Base-by-base conservation (phyloP, 2,888 invertebrate species). In the Tromatobia lineatoria region DNA sequence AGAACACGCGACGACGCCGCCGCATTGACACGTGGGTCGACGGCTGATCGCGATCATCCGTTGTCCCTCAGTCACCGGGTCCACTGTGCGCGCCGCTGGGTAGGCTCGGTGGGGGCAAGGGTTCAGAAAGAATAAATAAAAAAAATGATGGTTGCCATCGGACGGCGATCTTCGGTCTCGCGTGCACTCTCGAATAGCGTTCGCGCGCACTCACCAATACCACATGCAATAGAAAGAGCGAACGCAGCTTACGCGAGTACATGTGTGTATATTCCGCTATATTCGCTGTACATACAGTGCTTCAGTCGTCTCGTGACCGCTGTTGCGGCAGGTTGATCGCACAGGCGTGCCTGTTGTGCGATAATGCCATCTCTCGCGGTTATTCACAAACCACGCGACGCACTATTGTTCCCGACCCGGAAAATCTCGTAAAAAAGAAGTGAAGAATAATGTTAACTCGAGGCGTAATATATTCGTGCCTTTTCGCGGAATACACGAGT, bases 221-320 rank as follows among this genome's bases (percentile, higher is more conserved):
- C 7, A 42, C 29, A 57, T 54, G 3, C 3, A 38, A 47, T 59
- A n/a, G 38, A 54, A 66, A 77, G 47, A 18, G 66, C 45, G 59
- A 77, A 77, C 34, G 59, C 8, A 18, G 69, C 38, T 73, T 59
- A 42, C 25, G 59, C 57, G 18, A 45, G 20, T 66, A 45, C 64
- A 23, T 23, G 47, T 57, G 71, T 47, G 67, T 69, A 45, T 67
- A 50, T 52, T 34, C 59, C 34, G 45, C 23, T 50, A 74, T 61
- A 29, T 61, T 61, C 45, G 11, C 59, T 34, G 74, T 74, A 34
- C 42, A 71, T 25, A 71, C 34, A 50, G 34, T 13, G 29, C 25
- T 64, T 61, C 83, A 84, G 83, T 84, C 77, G 80, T 78, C 83
- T 84, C 83, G 83, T 77, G 83, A 84, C 83, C 77, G 83, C 64